Conservation (phyloP, 2,888 invertebrate genomes). For the Melanchra persicariae region DNA sequence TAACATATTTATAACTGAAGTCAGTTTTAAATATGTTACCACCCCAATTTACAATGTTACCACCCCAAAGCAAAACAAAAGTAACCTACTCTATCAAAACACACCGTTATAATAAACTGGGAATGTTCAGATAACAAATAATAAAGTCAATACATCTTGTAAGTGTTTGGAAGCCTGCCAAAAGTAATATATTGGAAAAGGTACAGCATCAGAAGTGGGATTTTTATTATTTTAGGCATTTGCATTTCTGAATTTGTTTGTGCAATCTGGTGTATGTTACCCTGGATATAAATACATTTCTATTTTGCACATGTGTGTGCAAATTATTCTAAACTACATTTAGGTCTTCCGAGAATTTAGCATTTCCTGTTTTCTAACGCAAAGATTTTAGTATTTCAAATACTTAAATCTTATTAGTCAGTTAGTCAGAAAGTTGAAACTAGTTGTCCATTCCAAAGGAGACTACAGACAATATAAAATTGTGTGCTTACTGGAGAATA, state of each 20-base stretch:
- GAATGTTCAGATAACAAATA: conserved; percentile 57
- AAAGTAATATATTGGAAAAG: conserved; percentile 61
- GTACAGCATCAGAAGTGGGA: conserved; percentile 60
- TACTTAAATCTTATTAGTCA: background rate
- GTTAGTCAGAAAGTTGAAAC: background rate
- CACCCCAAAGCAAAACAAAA: conserved; percentile 22
- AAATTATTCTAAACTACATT: conserved; percentile 25
- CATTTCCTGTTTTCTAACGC: conserved; percentile 25
- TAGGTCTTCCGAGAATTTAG: background rate
- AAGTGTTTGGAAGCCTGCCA: conserved; percentile 64
- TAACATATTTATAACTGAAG: too few species aligned
- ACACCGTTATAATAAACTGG: conserved; percentile 49
- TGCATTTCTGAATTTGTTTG: conserved; percentile 61
- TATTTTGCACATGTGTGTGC: conserved; percentile 33
- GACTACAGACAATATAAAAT: too few species aligned
- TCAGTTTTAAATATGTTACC: too few species aligned
- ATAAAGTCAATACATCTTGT: conserved; percentile 55
- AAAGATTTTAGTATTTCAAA: background rate
- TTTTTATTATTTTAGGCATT: conserved; percentile 66
- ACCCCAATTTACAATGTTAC: conserved; percentile 7
- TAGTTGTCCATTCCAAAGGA: background rate
- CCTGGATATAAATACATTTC: conserved; percentile 52
- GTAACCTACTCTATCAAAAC: conserved; percentile 42
- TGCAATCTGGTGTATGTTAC: conserved; percentile 59
- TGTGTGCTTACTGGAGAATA: background rate